Conservation (phyloP, 1,140 invertebrate species). For the Macrobrachium rosenbergii region DNA sequence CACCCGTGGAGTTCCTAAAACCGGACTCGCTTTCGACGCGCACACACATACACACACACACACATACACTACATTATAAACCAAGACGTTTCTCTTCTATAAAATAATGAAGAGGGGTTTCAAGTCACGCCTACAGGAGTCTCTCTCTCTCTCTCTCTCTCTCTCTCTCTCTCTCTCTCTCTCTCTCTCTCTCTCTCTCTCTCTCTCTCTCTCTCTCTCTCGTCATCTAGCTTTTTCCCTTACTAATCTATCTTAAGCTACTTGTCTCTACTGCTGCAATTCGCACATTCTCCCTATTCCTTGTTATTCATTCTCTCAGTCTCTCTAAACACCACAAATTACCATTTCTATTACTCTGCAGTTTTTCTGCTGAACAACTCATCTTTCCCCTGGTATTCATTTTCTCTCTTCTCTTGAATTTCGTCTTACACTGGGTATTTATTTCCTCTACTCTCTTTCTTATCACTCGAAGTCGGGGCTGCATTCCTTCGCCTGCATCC, state of each 20-base stretch:
- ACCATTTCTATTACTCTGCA: not conserved
- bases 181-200: no score
- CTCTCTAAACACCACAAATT: not conserved
- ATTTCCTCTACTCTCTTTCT: not conserved
- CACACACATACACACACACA: not conserved
- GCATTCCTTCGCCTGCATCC: no score
- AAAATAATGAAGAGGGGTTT: not conserved
- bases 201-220: not conserved
- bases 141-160: constrained; percentile 9
- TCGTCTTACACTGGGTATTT: no score
- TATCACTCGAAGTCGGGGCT: not conserved
- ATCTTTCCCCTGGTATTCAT: not conserved
- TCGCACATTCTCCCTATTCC: not conserved
- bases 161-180: not conserved
- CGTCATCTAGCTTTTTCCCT: not conserved
- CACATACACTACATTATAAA: not conserved
- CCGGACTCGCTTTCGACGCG: not conserved
- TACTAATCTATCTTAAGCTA: not conserved
- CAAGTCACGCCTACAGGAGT: not conserved
- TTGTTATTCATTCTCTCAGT: not conserved
- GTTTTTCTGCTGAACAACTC: not conserved
- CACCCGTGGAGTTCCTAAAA: no score
- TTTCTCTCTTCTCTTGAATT: not conserved
- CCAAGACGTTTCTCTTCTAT: not conserved
- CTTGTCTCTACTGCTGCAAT: not conserved